These are phyloP conservation scores for Rhineura floridana DNA, from an alignment of 2,113 vertebrate genomes.

Conservation along the genomic window DNA sequence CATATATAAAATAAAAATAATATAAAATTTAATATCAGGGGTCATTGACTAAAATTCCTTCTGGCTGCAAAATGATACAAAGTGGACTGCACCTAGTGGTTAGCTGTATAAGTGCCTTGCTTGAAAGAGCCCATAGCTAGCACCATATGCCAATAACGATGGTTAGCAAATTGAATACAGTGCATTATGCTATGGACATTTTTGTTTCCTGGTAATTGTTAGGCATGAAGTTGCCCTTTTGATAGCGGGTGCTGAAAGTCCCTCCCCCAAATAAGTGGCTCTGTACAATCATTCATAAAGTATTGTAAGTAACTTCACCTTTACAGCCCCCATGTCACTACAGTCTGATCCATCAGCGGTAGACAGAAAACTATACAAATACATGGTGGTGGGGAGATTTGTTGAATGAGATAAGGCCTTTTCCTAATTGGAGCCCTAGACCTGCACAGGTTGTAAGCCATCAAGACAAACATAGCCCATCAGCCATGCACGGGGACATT, in stretches of 20 bases:
- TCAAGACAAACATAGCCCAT: neutral
- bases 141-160: too few species aligned
- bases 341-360: neutral
- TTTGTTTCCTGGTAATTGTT: neutral
- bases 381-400: neutral
- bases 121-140: too few species aligned
- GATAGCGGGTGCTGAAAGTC: neutral
- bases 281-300: neutral
- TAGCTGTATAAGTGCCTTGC: neutral
- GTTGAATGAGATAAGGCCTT: neutral
- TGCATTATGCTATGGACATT: rapidly evolving
- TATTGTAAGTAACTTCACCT: neutral
- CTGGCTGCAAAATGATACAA: neutral
- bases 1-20: too few species aligned
- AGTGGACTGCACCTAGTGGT: neutral
- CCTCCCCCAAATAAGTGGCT: neutral
- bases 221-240: rapidly evolving
- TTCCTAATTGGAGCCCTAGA: neutral
- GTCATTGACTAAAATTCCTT: too few species aligned
- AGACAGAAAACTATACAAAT: neutral
- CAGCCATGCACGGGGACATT: neutral
- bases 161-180: neutral
- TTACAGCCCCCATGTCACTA: neutral
- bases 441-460: neutral
- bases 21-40: too few species aligned